Evolutionary conservation across 2,888 invertebrate genomes (phyloP).

Genomic region (Heliconius aoede): DNA sequence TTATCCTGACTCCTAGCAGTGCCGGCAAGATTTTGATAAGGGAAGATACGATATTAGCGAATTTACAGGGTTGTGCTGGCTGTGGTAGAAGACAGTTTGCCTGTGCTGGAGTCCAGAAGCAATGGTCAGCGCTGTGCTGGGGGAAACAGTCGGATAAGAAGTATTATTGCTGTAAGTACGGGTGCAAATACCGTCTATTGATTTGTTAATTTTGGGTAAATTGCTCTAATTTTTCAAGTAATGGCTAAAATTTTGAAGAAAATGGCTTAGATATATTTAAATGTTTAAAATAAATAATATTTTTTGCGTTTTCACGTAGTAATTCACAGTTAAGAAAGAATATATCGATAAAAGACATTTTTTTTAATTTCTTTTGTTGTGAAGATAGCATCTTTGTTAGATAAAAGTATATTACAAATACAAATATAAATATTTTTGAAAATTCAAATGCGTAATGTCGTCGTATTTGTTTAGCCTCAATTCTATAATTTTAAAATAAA

Average conservation of each 20-base stretch:
- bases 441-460: too few relatives aligned
- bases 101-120: constrained; percentile 68
- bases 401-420: neutral
- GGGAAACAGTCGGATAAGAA: constrained; percentile 70
- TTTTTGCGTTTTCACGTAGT: neutral
- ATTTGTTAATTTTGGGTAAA: neutral
- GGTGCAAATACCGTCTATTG: neutral
- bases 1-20: constrained; percentile 56
- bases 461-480: too few relatives aligned
- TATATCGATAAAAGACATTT: neutral
- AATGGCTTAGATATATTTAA: too few relatives aligned
- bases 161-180: constrained; percentile 73
- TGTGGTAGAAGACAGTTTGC: constrained; percentile 70
- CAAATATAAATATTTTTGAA: too few relatives aligned
- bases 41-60: constrained; percentile 73
- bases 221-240: too few relatives aligned
- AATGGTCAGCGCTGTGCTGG: constrained; percentile 78
- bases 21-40: constrained; percentile 68
- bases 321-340: neutral
- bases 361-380: neutral
- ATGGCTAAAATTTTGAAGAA: too few relatives aligned
- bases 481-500: too few relatives aligned
- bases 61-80: constrained; percentile 68
- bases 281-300: too few relatives aligned
- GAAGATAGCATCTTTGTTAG: too few relatives aligned